A percentile compares a stretch with the other conserved stretches of the same genome.
Conservation (phyloP, 2,113 vertebrate genomes). For the Neoarius graeffei region DNA sequence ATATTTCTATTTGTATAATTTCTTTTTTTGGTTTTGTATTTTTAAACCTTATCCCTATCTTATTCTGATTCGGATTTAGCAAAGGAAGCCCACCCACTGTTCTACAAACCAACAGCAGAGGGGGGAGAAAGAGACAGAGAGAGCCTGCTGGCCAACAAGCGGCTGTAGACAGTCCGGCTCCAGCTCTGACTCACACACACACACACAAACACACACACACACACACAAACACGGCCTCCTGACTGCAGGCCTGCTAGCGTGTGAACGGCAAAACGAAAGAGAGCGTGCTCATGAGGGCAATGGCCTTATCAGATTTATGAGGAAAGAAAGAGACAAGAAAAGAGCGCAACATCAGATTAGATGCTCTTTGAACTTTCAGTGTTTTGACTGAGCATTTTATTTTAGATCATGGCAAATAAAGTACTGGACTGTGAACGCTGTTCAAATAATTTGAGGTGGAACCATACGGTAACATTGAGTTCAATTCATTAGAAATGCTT, state of each 20-base stretch:
- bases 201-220: slow-evolving; percentile 23
- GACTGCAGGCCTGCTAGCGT: slow-evolving; percentile 36
- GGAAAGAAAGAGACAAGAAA: slow-evolving; percentile 36
- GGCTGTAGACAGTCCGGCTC: slow-evolving; percentile 44
- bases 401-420: neutral
- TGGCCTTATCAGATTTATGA: slow-evolving; percentile 46
- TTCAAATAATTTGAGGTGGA: slow-evolving; percentile 16
- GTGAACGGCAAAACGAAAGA: slow-evolving; percentile 48
- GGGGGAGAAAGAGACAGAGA: slow-evolving; percentile 28
- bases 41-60: slow-evolving; percentile 1
- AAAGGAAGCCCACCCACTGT: slow-evolving; percentile 38
- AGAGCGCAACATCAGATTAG: slow-evolving; percentile 33
- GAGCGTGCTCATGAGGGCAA: slow-evolving; percentile 37
- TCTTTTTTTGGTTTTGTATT: neutral
- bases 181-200: slow-evolving; percentile 28
- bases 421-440: slow-evolving; percentile 26
- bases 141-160: slow-evolving; percentile 29
- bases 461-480: neutral
- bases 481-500: neutral
- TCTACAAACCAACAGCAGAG: slow-evolving; percentile 10
- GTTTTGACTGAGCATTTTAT: slow-evolving; percentile 30
- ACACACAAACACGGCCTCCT: neutral
- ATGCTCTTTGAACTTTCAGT: slow-evolving; percentile 19
- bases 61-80: slow-evolving; percentile 21
- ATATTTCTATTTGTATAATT: neutral